These are phyloP conservation scores for Lapara coniferarum DNA, from an alignment of 2,888 invertebrate species.

Conservation along the genomic window DNA sequence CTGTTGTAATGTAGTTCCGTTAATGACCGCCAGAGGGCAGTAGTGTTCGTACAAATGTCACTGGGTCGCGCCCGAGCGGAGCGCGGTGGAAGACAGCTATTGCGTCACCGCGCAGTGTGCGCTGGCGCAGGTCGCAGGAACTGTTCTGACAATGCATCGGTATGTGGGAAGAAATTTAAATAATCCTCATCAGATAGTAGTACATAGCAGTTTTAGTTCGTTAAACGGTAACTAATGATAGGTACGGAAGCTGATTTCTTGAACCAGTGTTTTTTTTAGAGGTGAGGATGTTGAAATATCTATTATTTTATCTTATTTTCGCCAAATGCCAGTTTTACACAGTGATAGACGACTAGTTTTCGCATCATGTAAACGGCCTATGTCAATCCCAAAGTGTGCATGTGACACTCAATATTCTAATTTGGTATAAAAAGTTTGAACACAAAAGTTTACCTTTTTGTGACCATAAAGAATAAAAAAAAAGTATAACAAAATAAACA, in stretches of 20 bases:
- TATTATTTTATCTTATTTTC: too few relatives aligned
- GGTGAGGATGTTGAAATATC: too few relatives aligned
- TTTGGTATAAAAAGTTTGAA: neutral
- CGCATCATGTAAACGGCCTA: too few relatives aligned
- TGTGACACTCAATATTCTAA: neutral
- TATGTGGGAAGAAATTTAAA: neutral
- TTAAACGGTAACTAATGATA: too few relatives aligned
- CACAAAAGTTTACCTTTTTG: neutral
- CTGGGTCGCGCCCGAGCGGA: constrained; percentile 54
- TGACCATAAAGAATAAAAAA: neutral
- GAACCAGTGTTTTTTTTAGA: too few relatives aligned
- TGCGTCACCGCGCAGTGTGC: constrained; percentile 29
- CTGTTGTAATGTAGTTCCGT: constrained; percentile 6
- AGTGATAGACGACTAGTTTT: too few relatives aligned
- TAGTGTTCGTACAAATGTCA: constrained; percentile 43
- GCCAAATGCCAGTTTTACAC: too few relatives aligned
- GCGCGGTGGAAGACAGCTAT: constrained; percentile 56
- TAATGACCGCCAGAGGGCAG: constrained; percentile 23
- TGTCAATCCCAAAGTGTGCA: too few relatives aligned
- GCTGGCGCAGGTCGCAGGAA: neutral
- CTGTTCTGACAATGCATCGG: constrained; percentile 24
- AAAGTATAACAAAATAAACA: constrained; percentile 24
- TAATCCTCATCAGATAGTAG: too few relatives aligned
- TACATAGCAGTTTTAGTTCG: too few relatives aligned
- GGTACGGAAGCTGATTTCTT: too few relatives aligned